These are phyloP conservation scores for Coregonus clupeaformis DNA, from an alignment of 2,113 vertebrate genomes.

Conservation along the genomic window DNA sequence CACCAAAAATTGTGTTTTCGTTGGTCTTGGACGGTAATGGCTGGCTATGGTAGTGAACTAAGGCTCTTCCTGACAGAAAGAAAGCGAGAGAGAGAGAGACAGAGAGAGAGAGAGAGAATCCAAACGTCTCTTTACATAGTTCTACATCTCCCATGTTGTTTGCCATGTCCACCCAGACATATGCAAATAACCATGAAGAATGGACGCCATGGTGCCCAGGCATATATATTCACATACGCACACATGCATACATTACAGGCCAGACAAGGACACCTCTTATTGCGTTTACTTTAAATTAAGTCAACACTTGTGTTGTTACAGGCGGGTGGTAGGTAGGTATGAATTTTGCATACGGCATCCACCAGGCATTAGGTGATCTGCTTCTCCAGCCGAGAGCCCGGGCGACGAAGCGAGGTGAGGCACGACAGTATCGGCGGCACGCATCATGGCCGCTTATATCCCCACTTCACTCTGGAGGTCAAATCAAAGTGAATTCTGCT, in stretches of 20 bases:
- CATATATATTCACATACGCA: conserved; percentile 67
- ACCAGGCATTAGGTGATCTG: conserved; percentile 15
- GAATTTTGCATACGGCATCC: conserved; percentile 37
- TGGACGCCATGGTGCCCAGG: conserved; percentile 14
- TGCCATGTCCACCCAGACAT: conserved; percentile 51
- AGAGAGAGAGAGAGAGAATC: not conserved
- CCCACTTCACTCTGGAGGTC: conserved; percentile 71
- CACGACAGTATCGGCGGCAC: not conserved
- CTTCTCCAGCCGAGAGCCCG: not conserved
- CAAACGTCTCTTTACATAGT: not conserved
- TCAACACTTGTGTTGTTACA: conserved; percentile 52
- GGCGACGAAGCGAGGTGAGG: too few species aligned
- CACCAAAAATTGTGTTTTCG: too few species aligned
- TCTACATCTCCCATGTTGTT: conserved; percentile 17
- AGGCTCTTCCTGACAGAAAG: too few species aligned
- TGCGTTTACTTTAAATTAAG: conserved; percentile 58
- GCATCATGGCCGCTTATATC: conserved; percentile 51
- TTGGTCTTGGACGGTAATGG: too few species aligned
- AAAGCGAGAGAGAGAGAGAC: too few species aligned
- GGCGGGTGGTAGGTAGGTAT: conserved; percentile 19
- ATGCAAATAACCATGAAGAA: conserved; percentile 61
- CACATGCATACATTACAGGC: conserved; percentile 49
- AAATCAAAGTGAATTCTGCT: conserved; percentile 78
- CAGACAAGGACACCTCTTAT: conserved; percentile 56
- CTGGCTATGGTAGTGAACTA: too few species aligned